These are phyloP conservation scores for Synergus japonicus DNA, from an alignment of 2,888 invertebrate species.

Conservation along the genomic window DNA sequence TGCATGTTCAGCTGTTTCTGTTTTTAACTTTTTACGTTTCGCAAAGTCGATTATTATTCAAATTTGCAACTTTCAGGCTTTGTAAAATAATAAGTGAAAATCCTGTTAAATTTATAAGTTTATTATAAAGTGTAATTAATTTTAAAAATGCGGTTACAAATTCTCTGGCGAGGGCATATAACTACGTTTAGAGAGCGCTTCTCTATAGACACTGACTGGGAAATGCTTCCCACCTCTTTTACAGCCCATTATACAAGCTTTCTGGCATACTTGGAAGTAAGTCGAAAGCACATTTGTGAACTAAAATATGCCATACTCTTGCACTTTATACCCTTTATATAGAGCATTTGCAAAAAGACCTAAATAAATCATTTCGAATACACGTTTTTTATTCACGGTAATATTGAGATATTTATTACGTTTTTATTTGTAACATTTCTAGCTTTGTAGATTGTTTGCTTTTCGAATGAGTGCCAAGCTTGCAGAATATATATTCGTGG, in stretches of 20 bases:
- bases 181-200: neutral
- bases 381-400: too few relatives aligned
- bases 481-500: neutral
- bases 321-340: neutral
- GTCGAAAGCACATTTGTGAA: slow-evolving; percentile 25
- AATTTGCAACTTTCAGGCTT: neutral
- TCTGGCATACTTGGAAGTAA: slow-evolving; percentile 16
- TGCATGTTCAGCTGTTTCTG: neutral
- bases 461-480: slow-evolving; percentile 15
- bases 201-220: neutral
- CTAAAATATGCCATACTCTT: slow-evolving; percentile 10
- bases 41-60: neutral
- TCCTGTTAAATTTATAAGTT: neutral
- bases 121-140: neutral
- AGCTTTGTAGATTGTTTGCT: neutral
- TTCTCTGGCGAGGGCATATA: neutral
- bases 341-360: neutral
- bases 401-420: too few relatives aligned
- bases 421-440: too few relatives aligned
- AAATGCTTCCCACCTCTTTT: slow-evolving; percentile 23
- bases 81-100: too few relatives aligned
- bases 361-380: neutral
- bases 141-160: neutral
- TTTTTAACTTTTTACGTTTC: neutral
- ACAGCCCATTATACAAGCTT: slow-evolving; percentile 24